Conservation (phyloP, 2,888 invertebrate genomes). For the Cryptocheilus praepositus region DNA sequence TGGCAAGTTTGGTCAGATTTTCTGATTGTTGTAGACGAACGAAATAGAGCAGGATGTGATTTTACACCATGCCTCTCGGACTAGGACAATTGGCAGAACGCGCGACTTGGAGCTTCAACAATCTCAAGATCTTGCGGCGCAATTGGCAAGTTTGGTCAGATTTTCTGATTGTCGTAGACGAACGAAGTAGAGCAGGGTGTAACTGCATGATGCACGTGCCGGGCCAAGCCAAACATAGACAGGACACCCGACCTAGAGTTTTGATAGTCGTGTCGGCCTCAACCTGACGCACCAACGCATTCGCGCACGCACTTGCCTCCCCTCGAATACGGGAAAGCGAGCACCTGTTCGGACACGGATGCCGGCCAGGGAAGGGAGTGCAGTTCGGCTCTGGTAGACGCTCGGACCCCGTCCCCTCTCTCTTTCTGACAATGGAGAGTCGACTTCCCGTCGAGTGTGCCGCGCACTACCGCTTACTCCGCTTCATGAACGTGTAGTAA, state of each 20-base stretch:
- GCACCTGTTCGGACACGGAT: constrained; percentile 48
- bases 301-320: constrained; percentile 25
- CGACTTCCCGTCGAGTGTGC: constrained; percentile 50
- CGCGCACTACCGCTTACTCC: constrained; percentile 37
- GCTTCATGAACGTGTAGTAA: constrained; percentile 33
- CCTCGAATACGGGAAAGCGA: constrained; percentile 46
- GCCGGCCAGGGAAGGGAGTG: neutral
- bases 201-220: too few relatives aligned
- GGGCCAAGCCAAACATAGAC: too few relatives aligned
- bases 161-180: too few relatives aligned
- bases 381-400: constrained; percentile 28
- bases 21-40: too few relatives aligned
- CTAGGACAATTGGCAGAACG: too few relatives aligned
- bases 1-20: too few relatives aligned
- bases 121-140: too few relatives aligned
- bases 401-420: constrained; percentile 44
- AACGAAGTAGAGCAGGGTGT: too few relatives aligned
- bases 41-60: too few relatives aligned
- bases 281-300: neutral
- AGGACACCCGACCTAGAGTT: neutral
- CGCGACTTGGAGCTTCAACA: too few relatives aligned
- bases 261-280: neutral
- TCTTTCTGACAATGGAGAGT: constrained; percentile 46
- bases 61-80: too few relatives aligned
- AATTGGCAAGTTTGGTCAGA: too few relatives aligned